phyloP scores from a whole-genome alignment of 2,888 invertebrate genomes.

The Epinotia demarniana region DNA sequence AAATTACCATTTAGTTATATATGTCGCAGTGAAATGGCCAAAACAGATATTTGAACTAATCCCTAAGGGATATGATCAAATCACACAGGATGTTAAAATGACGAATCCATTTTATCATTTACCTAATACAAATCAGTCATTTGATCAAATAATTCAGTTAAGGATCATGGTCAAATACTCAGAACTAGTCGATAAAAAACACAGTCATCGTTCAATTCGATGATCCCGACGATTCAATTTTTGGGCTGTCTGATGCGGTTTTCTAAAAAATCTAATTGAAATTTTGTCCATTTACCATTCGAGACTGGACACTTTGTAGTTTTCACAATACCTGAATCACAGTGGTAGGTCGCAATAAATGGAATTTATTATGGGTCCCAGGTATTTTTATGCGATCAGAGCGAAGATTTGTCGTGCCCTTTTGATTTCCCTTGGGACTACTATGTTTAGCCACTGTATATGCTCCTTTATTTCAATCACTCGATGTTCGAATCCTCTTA shows the following conservation, averaged over 20 bases:
- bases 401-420: conserved; percentile 69
- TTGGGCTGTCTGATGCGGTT: neutral
- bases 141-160: too few relatives aligned
- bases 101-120: too few relatives aligned
- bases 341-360: conserved; percentile 63
- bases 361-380: conserved; percentile 64
- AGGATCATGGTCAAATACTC: too few relatives aligned
- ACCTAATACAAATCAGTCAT: too few relatives aligned
- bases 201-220: neutral
- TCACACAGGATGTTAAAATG: too few relatives aligned
- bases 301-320: conserved; percentile 47
- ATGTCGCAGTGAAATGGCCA: too few relatives aligned
- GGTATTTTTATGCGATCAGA: conserved; percentile 65
- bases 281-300: conserved; percentile 4
- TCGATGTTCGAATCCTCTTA: conserved; percentile 51
- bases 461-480: conserved; percentile 66
- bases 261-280: conserved; percentile 22
- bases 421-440: conserved; percentile 70
- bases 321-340: conserved; percentile 49
- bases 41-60: too few relatives aligned
- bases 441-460: conserved; percentile 66
- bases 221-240: neutral
- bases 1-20: too few relatives aligned
- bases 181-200: too few relatives aligned
- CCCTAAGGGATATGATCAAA: too few relatives aligned